Evolutionary conservation across 2,113 vertebrate genomes (phyloP).

Genomic region (Lagopus muta): DNA sequence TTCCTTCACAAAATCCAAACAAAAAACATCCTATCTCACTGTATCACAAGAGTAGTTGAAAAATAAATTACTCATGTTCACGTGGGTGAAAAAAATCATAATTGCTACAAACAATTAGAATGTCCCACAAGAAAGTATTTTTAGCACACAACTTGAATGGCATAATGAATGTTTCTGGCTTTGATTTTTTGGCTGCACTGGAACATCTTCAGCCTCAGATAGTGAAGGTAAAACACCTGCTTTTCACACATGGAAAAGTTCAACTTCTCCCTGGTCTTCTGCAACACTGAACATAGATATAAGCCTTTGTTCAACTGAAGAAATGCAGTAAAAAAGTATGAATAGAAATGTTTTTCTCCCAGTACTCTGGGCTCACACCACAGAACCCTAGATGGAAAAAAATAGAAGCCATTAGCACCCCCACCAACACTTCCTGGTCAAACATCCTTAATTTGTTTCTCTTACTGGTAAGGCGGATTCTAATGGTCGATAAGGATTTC

Average conservation of each 20-base stretch:
- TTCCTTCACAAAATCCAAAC: background rate
- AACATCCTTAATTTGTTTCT: conserved; percentile 55
- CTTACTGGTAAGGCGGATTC: background rate
- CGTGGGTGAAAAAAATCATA: background rate
- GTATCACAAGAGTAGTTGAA: background rate
- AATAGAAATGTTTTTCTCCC: background rate
- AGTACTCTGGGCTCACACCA: background rate
- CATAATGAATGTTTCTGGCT: background rate
- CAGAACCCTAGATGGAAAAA: conserved; percentile 32
- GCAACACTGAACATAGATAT: background rate
- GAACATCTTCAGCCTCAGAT: background rate
- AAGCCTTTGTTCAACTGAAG: background rate
- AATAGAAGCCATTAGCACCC: conserved; percentile 68
- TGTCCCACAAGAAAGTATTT: background rate
- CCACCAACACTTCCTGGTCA: conserved; percentile 52
- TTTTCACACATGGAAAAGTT: background rate
- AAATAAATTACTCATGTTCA: background rate
- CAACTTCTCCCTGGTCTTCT: background rate
- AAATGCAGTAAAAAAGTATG: background rate
- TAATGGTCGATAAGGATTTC: background rate
- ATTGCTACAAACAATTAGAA: background rate
- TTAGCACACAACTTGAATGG: background rate
- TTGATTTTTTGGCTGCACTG: background rate
- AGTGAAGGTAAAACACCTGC: too few species aligned
- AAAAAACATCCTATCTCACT: background rate